These are phyloP conservation scores for Glyphotaelius pellucidus DNA, from an alignment of 2,888 invertebrate genomes.

Conservation along the genomic window DNA sequence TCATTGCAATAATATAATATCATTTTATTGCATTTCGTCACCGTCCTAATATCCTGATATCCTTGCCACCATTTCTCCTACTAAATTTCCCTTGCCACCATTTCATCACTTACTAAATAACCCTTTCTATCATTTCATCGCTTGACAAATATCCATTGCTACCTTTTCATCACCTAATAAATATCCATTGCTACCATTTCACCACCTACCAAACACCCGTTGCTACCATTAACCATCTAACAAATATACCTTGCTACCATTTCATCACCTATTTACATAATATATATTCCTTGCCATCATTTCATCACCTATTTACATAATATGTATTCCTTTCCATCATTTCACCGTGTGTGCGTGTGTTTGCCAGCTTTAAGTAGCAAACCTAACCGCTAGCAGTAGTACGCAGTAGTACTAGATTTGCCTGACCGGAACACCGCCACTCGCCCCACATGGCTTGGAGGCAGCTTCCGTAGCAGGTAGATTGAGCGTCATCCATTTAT, in stretches of 20 bases:
- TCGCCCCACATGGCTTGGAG: neutral
- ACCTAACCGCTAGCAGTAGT: neutral
- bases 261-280: neutral
- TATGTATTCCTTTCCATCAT: neutral
- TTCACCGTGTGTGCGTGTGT: neutral
- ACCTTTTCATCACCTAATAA: neutral
- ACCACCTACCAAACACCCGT: neutral
- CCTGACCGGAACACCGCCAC: slow-evolving; percentile 35
- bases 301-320: neutral
- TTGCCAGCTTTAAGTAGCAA: neutral
- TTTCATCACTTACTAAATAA: no score
- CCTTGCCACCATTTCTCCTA: neutral
- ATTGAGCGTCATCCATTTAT: slow-evolving; percentile 54
- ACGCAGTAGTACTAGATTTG: neutral
- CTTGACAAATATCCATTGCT: neutral
- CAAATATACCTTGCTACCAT: neutral
- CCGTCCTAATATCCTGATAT: no score
- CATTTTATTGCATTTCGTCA: neutral
- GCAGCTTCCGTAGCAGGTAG: slow-evolving; percentile 44
- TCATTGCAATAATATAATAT: no score
- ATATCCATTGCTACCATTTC: neutral
- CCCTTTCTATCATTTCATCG: no score
- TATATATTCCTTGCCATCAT: neutral
- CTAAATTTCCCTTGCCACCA: neutral
- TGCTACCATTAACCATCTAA: neutral